Conservation (phyloP, 2,797 vertebrate genomes). For the Alosa sapidissima region DNA sequence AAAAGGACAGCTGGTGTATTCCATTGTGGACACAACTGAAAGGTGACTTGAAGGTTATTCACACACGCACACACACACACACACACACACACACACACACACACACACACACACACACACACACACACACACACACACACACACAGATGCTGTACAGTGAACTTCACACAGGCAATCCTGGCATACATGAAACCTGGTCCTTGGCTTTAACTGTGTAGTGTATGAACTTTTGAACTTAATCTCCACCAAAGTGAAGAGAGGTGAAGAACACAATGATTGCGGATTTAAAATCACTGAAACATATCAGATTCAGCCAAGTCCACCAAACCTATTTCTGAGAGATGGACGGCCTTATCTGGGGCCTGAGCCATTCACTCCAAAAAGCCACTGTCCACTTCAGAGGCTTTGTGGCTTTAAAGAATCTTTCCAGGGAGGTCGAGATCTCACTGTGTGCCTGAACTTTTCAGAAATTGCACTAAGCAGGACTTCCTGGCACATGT, state of each 20-base stretch:
- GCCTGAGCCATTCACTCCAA: constrained; percentile 8
- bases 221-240: constrained; percentile 19
- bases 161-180: neutral
- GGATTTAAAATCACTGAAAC: constrained; percentile 23
- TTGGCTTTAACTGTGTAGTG: neutral
- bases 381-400: constrained; percentile 21
- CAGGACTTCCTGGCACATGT: neutral
- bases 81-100: neutral
- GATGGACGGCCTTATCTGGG: constrained; percentile 2
- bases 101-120: neutral
- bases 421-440: constrained; percentile 13
- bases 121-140: neutral
- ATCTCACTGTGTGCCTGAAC: neutral
- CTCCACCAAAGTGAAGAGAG: neutral
- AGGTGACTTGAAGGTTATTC: neutral
- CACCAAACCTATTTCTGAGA: constrained; percentile 19
- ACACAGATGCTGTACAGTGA: neutral
- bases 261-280: constrained; percentile 10
- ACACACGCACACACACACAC: neutral
- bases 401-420: constrained; percentile 21
- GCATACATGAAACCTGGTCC: neutral
- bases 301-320: constrained; percentile 19
- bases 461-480: neutral
- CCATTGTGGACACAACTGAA: neutral
- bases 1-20: neutral